These are phyloP conservation scores for Pocillopora grandis DNA, from an alignment of 92 coral and sea anemone species.

Conservation along the genomic window DNA sequence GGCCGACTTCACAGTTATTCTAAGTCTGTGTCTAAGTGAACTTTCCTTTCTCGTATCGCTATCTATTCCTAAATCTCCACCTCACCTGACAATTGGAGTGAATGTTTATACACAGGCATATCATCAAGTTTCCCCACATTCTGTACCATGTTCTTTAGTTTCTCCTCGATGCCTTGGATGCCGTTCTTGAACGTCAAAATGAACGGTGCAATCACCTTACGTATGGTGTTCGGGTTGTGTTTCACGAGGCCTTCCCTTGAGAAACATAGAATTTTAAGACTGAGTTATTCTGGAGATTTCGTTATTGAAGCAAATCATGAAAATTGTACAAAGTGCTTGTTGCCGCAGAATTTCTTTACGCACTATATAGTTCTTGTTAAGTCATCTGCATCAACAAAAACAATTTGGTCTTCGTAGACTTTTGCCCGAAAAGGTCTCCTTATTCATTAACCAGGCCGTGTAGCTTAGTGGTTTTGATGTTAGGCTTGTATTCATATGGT, in stretches of 20 bases:
- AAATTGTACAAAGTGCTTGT: too few relatives aligned
- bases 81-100: slow-evolving; percentile 76
- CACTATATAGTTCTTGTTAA: too few relatives aligned
- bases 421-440: too few relatives aligned
- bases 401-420: too few relatives aligned
- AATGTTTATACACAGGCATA: slow-evolving; percentile 86
- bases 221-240: slow-evolving; percentile 84
- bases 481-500: too few relatives aligned
- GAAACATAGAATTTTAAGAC: background rate
- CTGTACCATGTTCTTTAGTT: slow-evolving; percentile 53
- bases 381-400: too few relatives aligned
- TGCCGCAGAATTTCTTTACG: too few relatives aligned
- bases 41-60: too few relatives aligned
- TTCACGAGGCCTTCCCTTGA: slow-evolving; percentile 79
- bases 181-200: slow-evolving; percentile 74
- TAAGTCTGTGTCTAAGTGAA: too few relatives aligned
- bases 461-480: too few relatives aligned
- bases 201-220: slow-evolving; percentile 88
- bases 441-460: too few relatives aligned
- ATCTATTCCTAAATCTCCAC: background rate
- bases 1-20: too few relatives aligned
- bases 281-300: background rate
- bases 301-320: background rate
- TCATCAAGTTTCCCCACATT: slow-evolving; percentile 75
- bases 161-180: slow-evolving; percentile 53